Evolutionary conservation across 2,113 vertebrate species (phyloP), one percentile per base, ranked within the genome.

Genomic region (Sakesphorus luctuosus): DNA sequence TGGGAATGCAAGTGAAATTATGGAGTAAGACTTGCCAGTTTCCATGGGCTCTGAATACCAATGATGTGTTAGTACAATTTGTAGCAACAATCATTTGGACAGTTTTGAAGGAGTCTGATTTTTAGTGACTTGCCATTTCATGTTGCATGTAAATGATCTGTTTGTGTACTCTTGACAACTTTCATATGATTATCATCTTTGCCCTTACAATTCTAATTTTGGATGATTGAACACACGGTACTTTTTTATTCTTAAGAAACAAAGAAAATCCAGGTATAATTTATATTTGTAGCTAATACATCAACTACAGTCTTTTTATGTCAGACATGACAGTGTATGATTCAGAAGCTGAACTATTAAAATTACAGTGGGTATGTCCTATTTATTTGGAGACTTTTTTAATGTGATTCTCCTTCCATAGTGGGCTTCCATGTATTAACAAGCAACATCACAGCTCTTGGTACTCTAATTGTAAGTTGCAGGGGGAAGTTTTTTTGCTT

Each of bases 211-310:
- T 68, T 89, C 69, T 75, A 59, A 72, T 91, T 84, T 87, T 56
- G 83, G 40, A 92, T 75, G 46, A 89, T 40, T 78, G 66, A 90
- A 75, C 24, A 49, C 14, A 4, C 0, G 4, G 24, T 89, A 65
- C 85, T 87, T 97, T 94, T 96, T 87, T 93, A 96, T 80, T 77
- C 79, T 84, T 63, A 15, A 66, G 66, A 53, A 74, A 88, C 49
- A 68, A 55, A 62, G 46, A 92, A 87, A 90, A 88, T 84, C 21
- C 76, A 56, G 56, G 52, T 93, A 75, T 97, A 94, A 95, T 78
- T 96, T 96, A 92, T 95, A 87, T 96, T 92, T 96, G 90, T 89
- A 94, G 58, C 80, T 89, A 92, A 96, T 75, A 90, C 95, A 90
- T 66, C 73, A 78, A 47, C 72, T 87, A 15, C 65, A 72, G 0